Evolutionary conservation across 2,113 vertebrate genomes (phyloP), one percentile per base, ranked within the genome.

Genomic region (Toxotes chatareus): DNA sequence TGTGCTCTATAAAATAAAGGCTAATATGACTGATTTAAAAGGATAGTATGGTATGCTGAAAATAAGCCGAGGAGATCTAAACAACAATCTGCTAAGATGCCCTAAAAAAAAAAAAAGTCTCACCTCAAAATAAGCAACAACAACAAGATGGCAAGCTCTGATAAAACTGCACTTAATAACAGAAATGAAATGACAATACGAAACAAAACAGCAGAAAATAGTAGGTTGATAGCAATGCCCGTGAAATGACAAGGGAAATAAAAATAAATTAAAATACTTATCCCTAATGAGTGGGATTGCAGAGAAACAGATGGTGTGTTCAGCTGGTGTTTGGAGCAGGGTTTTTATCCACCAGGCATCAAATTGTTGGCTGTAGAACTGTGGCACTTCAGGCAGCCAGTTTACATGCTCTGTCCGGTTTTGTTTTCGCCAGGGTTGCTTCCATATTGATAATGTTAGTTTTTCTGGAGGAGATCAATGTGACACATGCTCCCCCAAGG

Each of bases 251-350:
- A 71, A 65, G 82, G 60, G 69, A 76, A 76, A 86, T 81, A 83
- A 79, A 87, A 85, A 83, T 68, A 60, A 73, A 88, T 76, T 14
- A 60, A 89, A 91, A 86, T 74, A 82, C 40, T 55, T 86, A 65
- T 86, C 79, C 76, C 83, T 84, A 73, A 88, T 88, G 90, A 88
- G 68, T 23, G 49, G 85, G 64, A 86, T 80, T 5, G 46, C 82
- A 78, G 72, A 53, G 83, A 90, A 90, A 86, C 92, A 93, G 92
- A 93, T 93, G 89, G 92, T 85, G 74, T 82, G 79, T 86, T 90
- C 84, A 89, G 86, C 86, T 90, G 87, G 69, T 88, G 84, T 83
- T 90, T 87, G 82, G 86, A 85, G 63, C 57, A 0, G 31, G 34
- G n/a, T 73, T 82, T 84, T 88, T 77, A 87, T 88, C 90, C 84